These are phyloP conservation scores for Lethocerus indicus DNA, from an alignment of 1,140 invertebrate species.

Conservation along the genomic window DNA sequence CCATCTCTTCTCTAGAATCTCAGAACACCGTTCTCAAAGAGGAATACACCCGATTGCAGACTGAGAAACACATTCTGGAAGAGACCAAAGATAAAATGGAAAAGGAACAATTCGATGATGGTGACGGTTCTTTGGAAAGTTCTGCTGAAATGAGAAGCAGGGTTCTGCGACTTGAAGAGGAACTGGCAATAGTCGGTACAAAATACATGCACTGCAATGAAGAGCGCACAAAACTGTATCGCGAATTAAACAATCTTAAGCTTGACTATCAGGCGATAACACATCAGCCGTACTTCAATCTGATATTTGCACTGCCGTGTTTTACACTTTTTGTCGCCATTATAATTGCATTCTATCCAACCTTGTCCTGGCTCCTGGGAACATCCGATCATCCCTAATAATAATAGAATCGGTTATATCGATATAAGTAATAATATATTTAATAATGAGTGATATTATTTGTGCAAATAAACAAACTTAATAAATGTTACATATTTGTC, in stretches of 20 bases:
- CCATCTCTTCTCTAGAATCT: conserved; percentile 6
- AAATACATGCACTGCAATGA: conserved; percentile 14
- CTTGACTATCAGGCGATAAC: conserved; percentile 14
- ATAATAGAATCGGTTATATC: too few relatives aligned
- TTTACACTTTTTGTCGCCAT: conserved; percentile 11
- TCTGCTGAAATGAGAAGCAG: too few relatives aligned
- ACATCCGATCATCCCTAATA: conserved; percentile 13
- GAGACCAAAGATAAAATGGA: too few relatives aligned
- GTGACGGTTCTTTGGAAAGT: too few relatives aligned
- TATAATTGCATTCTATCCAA: conserved; percentile 14
- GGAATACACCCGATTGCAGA: too few relatives aligned
- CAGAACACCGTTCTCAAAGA: too few relatives aligned
- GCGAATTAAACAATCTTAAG: conserved; percentile 6
- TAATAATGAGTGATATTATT: too few relatives aligned
- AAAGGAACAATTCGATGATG: too few relatives aligned
- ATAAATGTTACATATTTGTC: too few relatives aligned
- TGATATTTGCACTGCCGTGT: conserved; percentile 12
- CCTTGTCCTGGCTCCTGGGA: conserved; percentile 11
- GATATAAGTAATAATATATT: too few relatives aligned
- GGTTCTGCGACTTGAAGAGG: conserved; percentile 13
- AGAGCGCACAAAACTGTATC: conserved; percentile 6
- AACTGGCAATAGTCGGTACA: conserved; percentile 11
- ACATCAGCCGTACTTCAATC: conserved; percentile 14
- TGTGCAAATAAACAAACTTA: too few relatives aligned
- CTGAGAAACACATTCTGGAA: too few relatives aligned